Percentiles rank a stretch among this genome's conserved stretches.
Evolutionary conservation across 1,140 invertebrate species (phyloP).

Genomic region (Halictus rubicundus): DNA sequence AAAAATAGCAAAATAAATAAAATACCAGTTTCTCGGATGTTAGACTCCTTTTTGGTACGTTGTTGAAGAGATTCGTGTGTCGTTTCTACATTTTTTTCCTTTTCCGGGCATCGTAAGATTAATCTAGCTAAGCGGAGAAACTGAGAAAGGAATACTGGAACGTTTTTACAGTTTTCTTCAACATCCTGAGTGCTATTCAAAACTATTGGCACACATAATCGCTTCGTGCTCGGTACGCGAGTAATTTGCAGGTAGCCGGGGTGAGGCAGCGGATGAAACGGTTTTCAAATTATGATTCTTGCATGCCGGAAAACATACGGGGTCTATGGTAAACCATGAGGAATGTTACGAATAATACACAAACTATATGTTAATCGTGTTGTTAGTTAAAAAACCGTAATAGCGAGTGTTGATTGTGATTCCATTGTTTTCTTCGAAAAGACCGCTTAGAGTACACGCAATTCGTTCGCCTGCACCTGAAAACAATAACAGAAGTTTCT

Average conservation of each 20-base stretch:
- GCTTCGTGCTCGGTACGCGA: background rate
- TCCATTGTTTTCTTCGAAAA: slow-evolving; percentile 19
- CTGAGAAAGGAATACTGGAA: slow-evolving; percentile 26
- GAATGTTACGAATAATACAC: slow-evolving; percentile 41
- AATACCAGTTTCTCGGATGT: too few species aligned
- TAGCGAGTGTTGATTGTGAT: slow-evolving; percentile 43
- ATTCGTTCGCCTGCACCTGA: slow-evolving; percentile 60
- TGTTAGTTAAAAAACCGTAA: slow-evolving; percentile 47
- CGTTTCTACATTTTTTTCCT: slow-evolving; percentile 14
- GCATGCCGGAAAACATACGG: slow-evolving; percentile 15
- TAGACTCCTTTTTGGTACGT: background rate
- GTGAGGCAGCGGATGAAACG: slow-evolving; percentile 12
- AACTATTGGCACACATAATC: slow-evolving; percentile 8
- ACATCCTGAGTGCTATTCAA: slow-evolving; percentile 1
- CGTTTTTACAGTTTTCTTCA: slow-evolving; percentile 4
- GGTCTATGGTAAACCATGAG: slow-evolving; percentile 46
- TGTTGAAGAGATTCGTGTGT: background rate
- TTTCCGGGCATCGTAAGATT: slow-evolving; percentile 11
- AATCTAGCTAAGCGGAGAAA: slow-evolving; percentile 8
- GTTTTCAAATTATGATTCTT: slow-evolving; percentile 15
- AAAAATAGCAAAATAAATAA: slow-evolving; percentile 22
- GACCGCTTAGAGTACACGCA: slow-evolving; percentile 61
- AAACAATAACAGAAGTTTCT: slow-evolving; percentile 9
- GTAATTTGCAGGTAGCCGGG: background rate
- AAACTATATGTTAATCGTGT: slow-evolving; percentile 42